Evolutionary conservation across 2,888 invertebrate species (phyloP), one percentile per base, ranked within the genome.

Genomic region (Nomada fabriciana): DNA sequence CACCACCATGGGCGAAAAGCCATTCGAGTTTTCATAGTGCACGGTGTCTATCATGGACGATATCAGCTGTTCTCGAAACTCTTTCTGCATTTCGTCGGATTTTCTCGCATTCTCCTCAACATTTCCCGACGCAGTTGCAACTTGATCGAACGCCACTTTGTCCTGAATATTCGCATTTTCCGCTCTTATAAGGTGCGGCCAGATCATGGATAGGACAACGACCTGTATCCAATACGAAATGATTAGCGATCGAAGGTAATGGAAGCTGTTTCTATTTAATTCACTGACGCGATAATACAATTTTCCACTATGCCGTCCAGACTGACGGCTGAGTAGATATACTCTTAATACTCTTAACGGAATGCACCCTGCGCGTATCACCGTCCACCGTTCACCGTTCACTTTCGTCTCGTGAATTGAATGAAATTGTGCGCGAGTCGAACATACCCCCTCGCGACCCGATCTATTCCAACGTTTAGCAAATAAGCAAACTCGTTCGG

Each of bases 11-110:
- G 94, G 93, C 20, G 91, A 77, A 71, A 93, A 94, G 13, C 91
- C 91, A 59, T 93, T 93, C 0, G 91, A 90, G 86, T 93, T 93
- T 72, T 92, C 92, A 74, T 92, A 93, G 53, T 86, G 89, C 5
- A 90, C 70, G 9, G 89, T 85, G 36, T 80, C 80, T 73, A 72
- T 64, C n/a, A 76, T 57, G 1, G 86, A 79, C 0, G 67, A 42
- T 55, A 73, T 73, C 20, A 74, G 29, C 25, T 82, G 80, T 20
- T 80, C 67, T 5, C 61, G 61, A 52, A 80, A 50, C 0, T 80
- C 59, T 42, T 70, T 72, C n/a, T 70, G 59, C 42, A 23, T 15
- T 11, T 52, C 13, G 7, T 61, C 72, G 11, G 61, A 18, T 9
- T 65, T 69, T 61, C 67, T 68, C 65, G 57, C 60, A 10, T 52